phyloP scores from a whole-genome alignment of 2,888 invertebrate genomes.

The Callosobruchus maculatus region DNA sequence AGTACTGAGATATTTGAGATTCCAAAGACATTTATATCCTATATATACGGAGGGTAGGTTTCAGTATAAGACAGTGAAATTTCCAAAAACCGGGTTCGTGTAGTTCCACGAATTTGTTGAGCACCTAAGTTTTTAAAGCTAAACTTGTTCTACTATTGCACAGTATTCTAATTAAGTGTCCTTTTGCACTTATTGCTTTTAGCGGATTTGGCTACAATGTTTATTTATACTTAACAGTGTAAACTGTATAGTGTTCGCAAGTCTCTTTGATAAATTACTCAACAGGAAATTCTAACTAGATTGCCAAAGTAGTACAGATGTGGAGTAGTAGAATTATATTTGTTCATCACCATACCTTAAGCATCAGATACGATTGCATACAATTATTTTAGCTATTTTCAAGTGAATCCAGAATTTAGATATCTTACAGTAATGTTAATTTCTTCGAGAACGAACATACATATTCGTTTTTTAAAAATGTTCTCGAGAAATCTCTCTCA shows the following conservation, averaged over 20 bases:
- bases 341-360: background rate
- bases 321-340: background rate
- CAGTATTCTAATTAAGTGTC: slow-evolving; percentile 47
- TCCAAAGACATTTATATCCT: background rate
- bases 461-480: no score
- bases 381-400: no score
- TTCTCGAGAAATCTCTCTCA: no score
- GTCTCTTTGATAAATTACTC: no score
- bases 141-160: slow-evolving; percentile 52
- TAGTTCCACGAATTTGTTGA: slow-evolving; percentile 43
- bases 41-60: background rate
- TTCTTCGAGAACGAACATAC: no score
- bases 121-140: slow-evolving; percentile 52
- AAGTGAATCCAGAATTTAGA: no score
- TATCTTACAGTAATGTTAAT: no score
- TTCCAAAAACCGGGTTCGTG: slow-evolving; percentile 37
- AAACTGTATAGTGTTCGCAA: background rate
- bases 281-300: no score
- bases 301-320: no score
- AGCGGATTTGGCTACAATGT: background rate
- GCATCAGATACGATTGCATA: no score
- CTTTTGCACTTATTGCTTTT: slow-evolving; percentile 39
- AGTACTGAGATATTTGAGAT: background rate
- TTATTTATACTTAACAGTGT: background rate
- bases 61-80: slow-evolving; percentile 3